These are phyloP conservation scores for Abramis brama DNA, from an alignment of 2,113 vertebrate genomes.

Conservation along the genomic window DNA sequence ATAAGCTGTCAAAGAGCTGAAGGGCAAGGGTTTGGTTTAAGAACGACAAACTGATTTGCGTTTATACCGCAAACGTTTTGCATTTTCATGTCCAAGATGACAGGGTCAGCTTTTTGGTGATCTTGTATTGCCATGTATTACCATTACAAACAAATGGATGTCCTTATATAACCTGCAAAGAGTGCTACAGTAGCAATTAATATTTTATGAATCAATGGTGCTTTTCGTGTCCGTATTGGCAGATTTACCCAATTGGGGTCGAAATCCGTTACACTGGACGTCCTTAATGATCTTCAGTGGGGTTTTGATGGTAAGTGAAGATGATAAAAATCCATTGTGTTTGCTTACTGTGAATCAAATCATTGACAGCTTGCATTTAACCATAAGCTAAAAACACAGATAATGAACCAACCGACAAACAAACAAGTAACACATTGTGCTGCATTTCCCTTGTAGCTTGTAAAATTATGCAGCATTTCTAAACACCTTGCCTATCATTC, in stretches of 20 bases:
- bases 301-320: slow-evolving; percentile 5
- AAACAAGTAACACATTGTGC: background rate
- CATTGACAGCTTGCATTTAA: background rate
- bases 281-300: slow-evolving; percentile 28
- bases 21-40: slow-evolving; percentile 10
- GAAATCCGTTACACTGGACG: background rate
- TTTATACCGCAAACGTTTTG: slow-evolving; percentile 1
- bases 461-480: slow-evolving; percentile 28
- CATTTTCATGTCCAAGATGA: background rate
- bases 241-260: background rate
- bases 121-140: background rate
- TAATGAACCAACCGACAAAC: background rate
- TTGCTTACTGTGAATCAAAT: background rate
- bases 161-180: background rate
- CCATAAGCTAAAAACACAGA: background rate
- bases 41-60: background rate
- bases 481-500: slow-evolving; percentile 18
- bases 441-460: background rate
- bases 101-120: background rate
- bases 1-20: background rate
- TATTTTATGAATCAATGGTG: slow-evolving; percentile 20
- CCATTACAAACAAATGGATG: slow-evolving; percentile 9
- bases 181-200: background rate
- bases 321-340: background rate
- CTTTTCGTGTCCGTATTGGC: slow-evolving; percentile 1